A percentile compares a stretch with the other conserved stretches of the same genome.
phyloP scores from a whole-genome alignment of 2,888 invertebrate species.

The Andrena hattorfiana region DNA sequence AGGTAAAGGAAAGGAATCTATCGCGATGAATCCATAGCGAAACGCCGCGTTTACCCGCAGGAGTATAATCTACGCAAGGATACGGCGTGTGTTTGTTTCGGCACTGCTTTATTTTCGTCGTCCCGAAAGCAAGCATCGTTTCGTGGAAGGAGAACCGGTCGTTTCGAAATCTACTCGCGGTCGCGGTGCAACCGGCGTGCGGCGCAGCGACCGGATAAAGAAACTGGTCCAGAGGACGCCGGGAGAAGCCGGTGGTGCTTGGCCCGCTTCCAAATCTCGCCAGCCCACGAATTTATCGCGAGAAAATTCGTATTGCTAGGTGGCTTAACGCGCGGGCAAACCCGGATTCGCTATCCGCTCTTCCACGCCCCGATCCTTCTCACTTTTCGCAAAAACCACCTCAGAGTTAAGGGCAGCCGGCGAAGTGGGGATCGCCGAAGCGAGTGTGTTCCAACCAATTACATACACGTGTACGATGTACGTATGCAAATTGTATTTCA shows the following conservation, averaged over 20 bases:
- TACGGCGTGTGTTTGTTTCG: slow-evolving; percentile 64
- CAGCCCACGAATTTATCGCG: slow-evolving; percentile 62
- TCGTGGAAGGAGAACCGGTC: slow-evolving; percentile 73
- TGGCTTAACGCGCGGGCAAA: slow-evolving; percentile 1
- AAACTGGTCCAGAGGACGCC: slow-evolving; percentile 70
- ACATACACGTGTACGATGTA: neutral
- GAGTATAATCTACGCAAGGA: slow-evolving; percentile 70
- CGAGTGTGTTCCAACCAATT: slow-evolving; percentile 55
- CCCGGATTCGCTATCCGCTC: neutral
- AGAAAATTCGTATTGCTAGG: slow-evolving; percentile 50
- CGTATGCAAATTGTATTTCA: slow-evolving; percentile 49
- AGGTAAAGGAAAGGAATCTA: neutral
- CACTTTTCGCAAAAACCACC: neutral
- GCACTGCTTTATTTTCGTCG: slow-evolving; percentile 72
- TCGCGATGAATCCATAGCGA: neutral
- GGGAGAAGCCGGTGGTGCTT: slow-evolving; percentile 67
- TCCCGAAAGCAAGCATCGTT: slow-evolving; percentile 56
- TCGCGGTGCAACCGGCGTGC: slow-evolving; percentile 41
- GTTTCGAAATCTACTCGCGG: slow-evolving; percentile 73
- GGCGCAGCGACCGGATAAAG: slow-evolving; percentile 64
- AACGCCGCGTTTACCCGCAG: slow-evolving; percentile 32
- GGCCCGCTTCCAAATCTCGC: slow-evolving; percentile 66
- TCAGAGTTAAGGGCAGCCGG: slow-evolving; percentile 3
- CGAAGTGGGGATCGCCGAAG: slow-evolving; percentile 34
- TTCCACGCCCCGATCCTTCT: neutral